Evolutionary conservation across 2,797 vertebrate genomes (phyloP).

Genomic region (Myotis planiceps): DNA sequence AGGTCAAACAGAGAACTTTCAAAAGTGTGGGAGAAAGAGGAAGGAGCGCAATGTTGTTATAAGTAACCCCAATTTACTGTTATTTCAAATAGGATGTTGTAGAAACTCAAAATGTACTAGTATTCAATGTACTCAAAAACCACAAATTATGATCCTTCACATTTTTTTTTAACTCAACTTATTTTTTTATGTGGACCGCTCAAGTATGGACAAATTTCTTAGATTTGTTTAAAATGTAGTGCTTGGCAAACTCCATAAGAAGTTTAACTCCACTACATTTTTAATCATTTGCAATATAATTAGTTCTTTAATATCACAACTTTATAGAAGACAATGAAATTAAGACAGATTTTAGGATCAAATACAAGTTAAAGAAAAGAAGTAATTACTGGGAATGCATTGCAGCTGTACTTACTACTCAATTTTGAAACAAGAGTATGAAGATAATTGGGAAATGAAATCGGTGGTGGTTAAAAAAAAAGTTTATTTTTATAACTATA

Average conservation of each 20-base stretch:
- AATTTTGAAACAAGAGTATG: background rate
- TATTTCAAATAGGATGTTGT: background rate
- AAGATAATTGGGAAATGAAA: background rate
- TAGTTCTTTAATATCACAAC: background rate
- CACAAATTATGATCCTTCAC: background rate
- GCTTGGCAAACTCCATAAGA: conserved; percentile 5
- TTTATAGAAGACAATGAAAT: background rate
- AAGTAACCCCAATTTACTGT: background rate
- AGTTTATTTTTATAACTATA: background rate
- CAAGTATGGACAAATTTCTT: background rate
- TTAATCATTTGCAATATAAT: background rate
- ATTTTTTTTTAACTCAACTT: background rate
- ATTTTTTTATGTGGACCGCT: background rate
- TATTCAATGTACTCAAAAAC: background rate
- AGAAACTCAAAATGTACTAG: background rate
- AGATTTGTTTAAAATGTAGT: conserved; percentile 39
- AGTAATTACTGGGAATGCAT: background rate
- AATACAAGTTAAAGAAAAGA: background rate
- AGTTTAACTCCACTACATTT: background rate
- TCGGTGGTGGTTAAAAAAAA: background rate
- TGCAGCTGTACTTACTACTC: background rate
- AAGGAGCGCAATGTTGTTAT: background rate
- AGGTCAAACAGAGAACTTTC: background rate
- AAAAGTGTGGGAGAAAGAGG: background rate
- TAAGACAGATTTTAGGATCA: background rate